Base-by-base conservation (phyloP, 2,113 vertebrate species). In the Gavia stellata region DNA sequence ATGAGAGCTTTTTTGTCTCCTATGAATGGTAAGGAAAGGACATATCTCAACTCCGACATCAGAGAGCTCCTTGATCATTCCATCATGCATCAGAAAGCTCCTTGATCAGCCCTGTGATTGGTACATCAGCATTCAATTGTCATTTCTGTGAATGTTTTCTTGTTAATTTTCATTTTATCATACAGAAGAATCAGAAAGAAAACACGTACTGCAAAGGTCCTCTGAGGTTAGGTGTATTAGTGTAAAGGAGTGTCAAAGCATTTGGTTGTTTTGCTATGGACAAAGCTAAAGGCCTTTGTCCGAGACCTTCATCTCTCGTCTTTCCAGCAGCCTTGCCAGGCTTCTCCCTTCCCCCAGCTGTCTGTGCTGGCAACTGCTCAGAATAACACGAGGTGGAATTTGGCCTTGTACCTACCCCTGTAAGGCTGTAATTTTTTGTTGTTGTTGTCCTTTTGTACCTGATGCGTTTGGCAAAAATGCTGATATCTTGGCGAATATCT, bases 11-110 rank as follows among this genome's bases (percentile, higher is more conserved):
- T 96, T 90, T 93, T 95, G 66, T 89, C 58, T 88, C 56, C 44
- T n/a, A 36, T 49, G 66, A 62, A 62, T 88, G 62, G 66, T 81
- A 55, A 81, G 73, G 47, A 92, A 70, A 92, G 93, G 88, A 65
- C 65, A 36, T n/a, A n/a, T 85, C 82, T 63, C 65, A 78, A 62
- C 84, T 90, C 36, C 49, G 4, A 95, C 95, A 97, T 96, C 94
- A 96, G 94, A 97, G 88, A 96, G 66, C 33, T 86, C 93, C 97
- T 97, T 97, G 96, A 97, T 97, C 95, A 92, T 92, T 96, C 91
- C 92, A 89, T 96, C 94, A 67, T 18, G 33, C 50, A 11, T 88
- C 90, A 94, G 73, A 65, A 74, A 81, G 65, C 50, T 74, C 94
- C 96, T 97, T 97, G 97, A 97, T 97, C 96, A 97, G 82, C 71